Evolutionary conservation across 2,797 vertebrate genomes (phyloP), one percentile per base, ranked within the genome.

Genomic region (Channallabes apus): DNA sequence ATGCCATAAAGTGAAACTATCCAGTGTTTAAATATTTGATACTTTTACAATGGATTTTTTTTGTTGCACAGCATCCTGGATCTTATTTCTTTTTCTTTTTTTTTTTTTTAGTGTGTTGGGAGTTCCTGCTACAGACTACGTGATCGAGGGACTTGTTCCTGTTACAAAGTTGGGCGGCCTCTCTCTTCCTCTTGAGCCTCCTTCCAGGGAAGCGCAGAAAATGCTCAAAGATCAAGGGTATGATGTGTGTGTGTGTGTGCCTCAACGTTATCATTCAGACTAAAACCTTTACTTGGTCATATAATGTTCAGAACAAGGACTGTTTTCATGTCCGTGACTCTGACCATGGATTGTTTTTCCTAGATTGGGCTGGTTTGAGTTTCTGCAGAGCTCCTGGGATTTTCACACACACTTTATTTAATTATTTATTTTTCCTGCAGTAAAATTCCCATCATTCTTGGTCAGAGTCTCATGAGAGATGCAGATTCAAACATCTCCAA

Each of bases 121-220:
- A 27, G 71, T 97, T 87, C 97, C 96, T 4, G 94, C 96, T 61
- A 98, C 96, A 0, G 95, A 96, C 18, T 95, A 96, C 20, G 95
- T 97, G 90, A 95, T 97, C 93, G 95, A 97, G 77, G 96, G 95
- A 0, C 89, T 93, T 11, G 88, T 96, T 73, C 97, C 96, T 0
- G 95, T 96, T 65, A 91, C 91, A 2, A 95, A 95, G 78, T 89
- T 97, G 1, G 96, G 96, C 0, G 92, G 92, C 2, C 92, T 98
- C 51, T 96, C 96, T 11, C 93, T 97, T 12, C 96, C 96, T 0
- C 58, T 97, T 85, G 95, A 96, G 29, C 94, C 96, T 0, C 95
- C 94, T 2, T 95, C 96, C 79, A 94, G 93, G 91, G 93, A 94
- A 67, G 91, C 96, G 0, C 91, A 96, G 29, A 91, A 71, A 1